Evolutionary conservation across 2,113 vertebrate genomes (phyloP).

Genomic region (Pteronura brasiliensis): DNA sequence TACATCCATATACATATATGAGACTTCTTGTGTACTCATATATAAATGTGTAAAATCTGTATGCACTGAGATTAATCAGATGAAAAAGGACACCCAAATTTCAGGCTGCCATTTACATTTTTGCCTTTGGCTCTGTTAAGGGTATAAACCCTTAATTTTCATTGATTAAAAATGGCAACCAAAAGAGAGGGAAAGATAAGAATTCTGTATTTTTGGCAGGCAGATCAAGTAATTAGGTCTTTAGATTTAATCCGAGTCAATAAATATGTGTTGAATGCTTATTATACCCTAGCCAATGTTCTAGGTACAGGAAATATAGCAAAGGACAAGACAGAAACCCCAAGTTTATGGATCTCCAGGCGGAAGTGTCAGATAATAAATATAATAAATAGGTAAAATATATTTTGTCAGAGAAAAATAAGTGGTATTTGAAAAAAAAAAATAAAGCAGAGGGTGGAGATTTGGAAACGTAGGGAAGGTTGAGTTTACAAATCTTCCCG

Average conservation of each 20-base stretch:
- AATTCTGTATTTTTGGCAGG: neutral
- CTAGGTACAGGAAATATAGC: neutral
- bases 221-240: neutral
- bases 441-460: neutral
- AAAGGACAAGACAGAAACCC: neutral
- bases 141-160: neutral
- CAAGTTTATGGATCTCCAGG: neutral
- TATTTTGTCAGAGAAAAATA: neutral
- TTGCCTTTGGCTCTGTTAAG: neutral
- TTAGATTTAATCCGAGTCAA: neutral
- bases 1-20: neutral
- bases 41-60: neutral
- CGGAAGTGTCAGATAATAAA: neutral
- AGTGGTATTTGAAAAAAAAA: neutral
- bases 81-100: neutral
- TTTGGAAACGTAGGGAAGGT: neutral
- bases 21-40: neutral
- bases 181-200: neutral
- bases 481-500: neutral
- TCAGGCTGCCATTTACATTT: neutral
- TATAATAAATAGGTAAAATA: neutral
- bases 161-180: neutral
- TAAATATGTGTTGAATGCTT: neutral
- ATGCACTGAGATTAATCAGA: neutral
- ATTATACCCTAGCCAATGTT: neutral